These are phyloP conservation scores for Typhlomys cinereus DNA, from an alignment of 2,113 vertebrate genomes.

Conservation along the genomic window DNA sequence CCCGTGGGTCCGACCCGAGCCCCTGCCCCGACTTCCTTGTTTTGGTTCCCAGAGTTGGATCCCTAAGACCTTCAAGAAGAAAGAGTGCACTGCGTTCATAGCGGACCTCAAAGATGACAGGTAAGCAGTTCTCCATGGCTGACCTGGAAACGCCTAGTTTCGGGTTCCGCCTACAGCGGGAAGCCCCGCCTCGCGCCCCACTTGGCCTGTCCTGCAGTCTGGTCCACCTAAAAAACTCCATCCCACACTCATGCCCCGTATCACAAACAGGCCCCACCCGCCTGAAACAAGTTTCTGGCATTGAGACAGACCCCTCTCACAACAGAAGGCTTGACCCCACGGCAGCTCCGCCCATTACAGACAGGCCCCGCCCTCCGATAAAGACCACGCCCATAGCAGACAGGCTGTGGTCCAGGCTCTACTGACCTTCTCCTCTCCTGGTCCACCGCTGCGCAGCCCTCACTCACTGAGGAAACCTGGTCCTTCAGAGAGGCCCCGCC, in stretches of 20 bases:
- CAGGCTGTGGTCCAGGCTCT: too few relatives aligned
- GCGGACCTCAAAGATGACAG: conserved; percentile 77
- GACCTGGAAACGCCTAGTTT: not conserved
- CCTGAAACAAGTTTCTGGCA: too few relatives aligned
- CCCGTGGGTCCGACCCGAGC: not conserved
- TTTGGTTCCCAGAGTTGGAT: conserved; percentile 87
- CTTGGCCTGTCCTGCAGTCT: too few relatives aligned
- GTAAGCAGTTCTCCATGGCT: conserved; percentile 59
- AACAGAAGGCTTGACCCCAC: not conserved
- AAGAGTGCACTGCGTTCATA: conserved; percentile 89
- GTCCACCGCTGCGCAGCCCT: not conserved
- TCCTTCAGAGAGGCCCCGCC: not conserved
- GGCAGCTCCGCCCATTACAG: not conserved
- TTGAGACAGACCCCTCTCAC: too few relatives aligned
- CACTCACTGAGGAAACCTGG: not conserved
- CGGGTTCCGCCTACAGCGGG: not conserved
- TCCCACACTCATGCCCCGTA: too few relatives aligned
- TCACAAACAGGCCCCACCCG: too few relatives aligned
- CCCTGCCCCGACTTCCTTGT: not conserved
- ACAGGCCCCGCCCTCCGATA: too few relatives aligned
- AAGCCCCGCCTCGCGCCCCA: too few relatives aligned
- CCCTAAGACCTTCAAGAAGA: conserved; percentile 89
- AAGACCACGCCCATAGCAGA: not conserved
- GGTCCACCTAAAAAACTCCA: too few relatives aligned
- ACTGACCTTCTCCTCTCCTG: too few relatives aligned